Base-by-base conservation (phyloP, 1,140 invertebrate genomes). In the Drosophila willistoni region DNA sequence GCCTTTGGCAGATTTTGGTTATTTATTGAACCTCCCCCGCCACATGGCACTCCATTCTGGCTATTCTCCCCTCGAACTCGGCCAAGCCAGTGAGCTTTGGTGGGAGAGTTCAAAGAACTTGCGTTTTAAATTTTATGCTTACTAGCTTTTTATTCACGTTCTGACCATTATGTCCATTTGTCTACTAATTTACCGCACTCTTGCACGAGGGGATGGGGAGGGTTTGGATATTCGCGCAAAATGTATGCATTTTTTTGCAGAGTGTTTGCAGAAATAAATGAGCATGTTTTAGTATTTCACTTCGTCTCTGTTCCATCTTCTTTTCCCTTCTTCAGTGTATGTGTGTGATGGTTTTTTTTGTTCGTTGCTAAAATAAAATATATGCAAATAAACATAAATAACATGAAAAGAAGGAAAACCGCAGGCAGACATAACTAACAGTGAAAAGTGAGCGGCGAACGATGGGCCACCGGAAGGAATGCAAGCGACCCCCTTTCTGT, bases 361-460 rank as follows among this genome's bases (percentile, higher is more conserved):
- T 39, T 64, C 60, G 29, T 56, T 47, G 66, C 55, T 63, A 64
- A 77, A 70, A 72, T 64, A 80, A 76, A 79, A 73, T 73, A 65
- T 67, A 79, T 79, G 77, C 67, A 77, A 81, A 86, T 76, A 73
- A 79, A 73, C 79, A 76, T 87, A 86, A 87, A 86, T 87, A 86
- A 87, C 76, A 68, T 71, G 69, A 64, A 86, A 82, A 79, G 83
- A 76, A 79, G 73, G 41, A 76, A 77, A 81, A 33, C 83, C 79
- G 84, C 82, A 73, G 82, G 75, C 82, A 82, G 79, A 86, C 76
- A 87, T 87, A 86, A 87, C 82, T 87, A 86, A 87, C 79, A 82
- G 71, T 86, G 82, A 85, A 78, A 84, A 81, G 81, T 81, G 71
- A 81, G 82, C 73, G 76, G 62, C 44, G 39, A 76, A 73, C 68